Evolutionary conservation across 2,113 vertebrate genomes (phyloP).

Genomic region (Pampusana beccarii): DNA sequence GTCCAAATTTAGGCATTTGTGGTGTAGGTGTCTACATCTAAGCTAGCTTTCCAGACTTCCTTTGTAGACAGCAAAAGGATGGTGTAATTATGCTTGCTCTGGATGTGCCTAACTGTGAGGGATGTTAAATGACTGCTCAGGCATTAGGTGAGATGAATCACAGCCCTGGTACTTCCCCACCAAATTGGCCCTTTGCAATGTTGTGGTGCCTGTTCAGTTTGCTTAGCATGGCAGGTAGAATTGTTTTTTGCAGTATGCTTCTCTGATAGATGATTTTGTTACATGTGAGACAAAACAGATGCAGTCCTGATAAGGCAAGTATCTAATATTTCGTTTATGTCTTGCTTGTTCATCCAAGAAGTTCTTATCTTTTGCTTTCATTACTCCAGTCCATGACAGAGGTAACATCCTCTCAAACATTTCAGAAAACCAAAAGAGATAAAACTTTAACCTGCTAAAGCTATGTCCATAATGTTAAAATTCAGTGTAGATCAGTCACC

Average conservation of each 20-base stretch:
- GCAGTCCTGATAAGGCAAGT: not conserved
- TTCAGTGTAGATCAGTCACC: not conserved
- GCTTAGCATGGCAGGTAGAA: not conserved
- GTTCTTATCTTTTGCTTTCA: not conserved
- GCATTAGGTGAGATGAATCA: not conserved
- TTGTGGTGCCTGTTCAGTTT: not conserved
- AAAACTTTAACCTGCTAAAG: not conserved
- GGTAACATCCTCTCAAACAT: not conserved
- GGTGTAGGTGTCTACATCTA: not conserved
- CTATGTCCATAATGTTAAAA: not conserved
- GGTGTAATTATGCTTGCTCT: not conserved
- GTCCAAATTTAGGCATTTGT: conserved; percentile 28
- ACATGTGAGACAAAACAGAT: not conserved
- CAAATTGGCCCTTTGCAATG: not conserved
- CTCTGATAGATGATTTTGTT: not conserved
- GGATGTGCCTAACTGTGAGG: not conserved
- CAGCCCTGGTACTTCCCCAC: not conserved
- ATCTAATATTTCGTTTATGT: not conserved
- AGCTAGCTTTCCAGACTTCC: not conserved
- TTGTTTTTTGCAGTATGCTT: not conserved
- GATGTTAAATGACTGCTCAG: not conserved
- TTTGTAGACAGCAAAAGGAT: not conserved
- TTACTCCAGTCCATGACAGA: not conserved
- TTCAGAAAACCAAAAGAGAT: not conserved
- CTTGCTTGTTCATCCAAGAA: not conserved